Evolutionary conservation across 2,113 vertebrate species (phyloP), one percentile per base, ranked within the genome.

Genomic region (Nothobranchius furzeri): DNA sequence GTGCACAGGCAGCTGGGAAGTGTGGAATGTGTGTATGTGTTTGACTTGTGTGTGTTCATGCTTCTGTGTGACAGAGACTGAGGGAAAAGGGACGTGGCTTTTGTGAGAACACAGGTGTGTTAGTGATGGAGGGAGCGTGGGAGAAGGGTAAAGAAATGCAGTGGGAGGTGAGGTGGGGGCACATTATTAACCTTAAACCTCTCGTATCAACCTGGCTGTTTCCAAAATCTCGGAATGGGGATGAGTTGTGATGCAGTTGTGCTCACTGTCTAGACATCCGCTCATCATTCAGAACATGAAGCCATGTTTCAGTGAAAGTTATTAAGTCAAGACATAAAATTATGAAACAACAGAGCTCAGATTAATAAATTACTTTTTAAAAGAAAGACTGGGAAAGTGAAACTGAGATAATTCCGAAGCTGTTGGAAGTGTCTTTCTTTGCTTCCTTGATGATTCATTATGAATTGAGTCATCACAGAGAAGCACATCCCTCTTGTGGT

Each of bases 1-100:
- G 91, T 91, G 90, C 86, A 71, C 52, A 55, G 67, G 84, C 86
- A 88, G 88, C 81, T 88, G 88, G 63, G 77, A 73, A 58, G 68
- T 40, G 12, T 68, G 84, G 90, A 89, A 89, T 91, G 68, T 71
- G 60, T 64, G 62, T 57, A 63, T 66, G 60, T 76, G 63, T 50
- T 47, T 53, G 70, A 74, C 85, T 80, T 70, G 70, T 75, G 74
- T 79, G 68, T 70, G 49, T 57, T 63, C 36, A 57, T 72, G 70
- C 52, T 66, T 48, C 17, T 69, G 67, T 86, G 72, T 54, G 81
- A 70, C 56, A 57, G 73, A 76, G 60, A 68, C 64, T 1, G 61
- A 65, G 54, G 47, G 25, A 5, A 58, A 49, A 47, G 24, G 53
- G 79, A 79, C 42, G 17, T 51, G 57, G 73, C 76, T 75, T 59